Conservation (phyloP, 2,797 vertebrate species). For the Cygnus olor region DNA sequence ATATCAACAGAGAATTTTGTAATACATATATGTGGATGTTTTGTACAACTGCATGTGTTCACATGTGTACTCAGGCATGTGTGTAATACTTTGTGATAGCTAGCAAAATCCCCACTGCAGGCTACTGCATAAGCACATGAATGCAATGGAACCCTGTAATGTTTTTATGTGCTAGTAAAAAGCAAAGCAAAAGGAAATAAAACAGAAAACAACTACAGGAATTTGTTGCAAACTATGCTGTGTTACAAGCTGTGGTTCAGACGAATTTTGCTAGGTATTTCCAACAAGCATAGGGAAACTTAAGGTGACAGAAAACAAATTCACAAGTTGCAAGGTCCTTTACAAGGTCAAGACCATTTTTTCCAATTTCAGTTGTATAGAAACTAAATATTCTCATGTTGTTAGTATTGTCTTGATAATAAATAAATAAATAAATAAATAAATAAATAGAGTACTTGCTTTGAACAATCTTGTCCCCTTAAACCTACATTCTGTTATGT, state of each 20-base stretch:
- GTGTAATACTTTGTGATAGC: background rate
- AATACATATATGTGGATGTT: background rate
- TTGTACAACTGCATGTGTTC: background rate
- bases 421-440: background rate
- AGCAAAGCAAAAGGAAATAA: background rate
- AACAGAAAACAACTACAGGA: background rate
- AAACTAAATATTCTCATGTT: background rate
- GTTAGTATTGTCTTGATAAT: background rate
- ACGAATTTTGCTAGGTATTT: background rate
- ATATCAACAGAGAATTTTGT: background rate
- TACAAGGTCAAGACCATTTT: background rate
- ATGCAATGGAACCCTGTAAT: background rate
- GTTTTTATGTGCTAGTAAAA: background rate
- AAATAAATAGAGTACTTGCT: background rate
- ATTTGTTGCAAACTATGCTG: background rate
- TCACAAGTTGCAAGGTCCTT: background rate
- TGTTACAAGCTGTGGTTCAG: background rate
- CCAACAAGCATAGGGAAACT: background rate
- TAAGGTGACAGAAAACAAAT: background rate
- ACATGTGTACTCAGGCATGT: background rate
- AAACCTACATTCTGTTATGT: background rate
- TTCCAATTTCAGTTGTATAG: background rate
- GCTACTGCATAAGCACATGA: background rate
- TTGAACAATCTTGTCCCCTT: background rate
- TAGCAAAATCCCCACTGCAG: background rate